Conservation (phyloP, 2,113 vertebrate species). For the Prunella himalayana region DNA sequence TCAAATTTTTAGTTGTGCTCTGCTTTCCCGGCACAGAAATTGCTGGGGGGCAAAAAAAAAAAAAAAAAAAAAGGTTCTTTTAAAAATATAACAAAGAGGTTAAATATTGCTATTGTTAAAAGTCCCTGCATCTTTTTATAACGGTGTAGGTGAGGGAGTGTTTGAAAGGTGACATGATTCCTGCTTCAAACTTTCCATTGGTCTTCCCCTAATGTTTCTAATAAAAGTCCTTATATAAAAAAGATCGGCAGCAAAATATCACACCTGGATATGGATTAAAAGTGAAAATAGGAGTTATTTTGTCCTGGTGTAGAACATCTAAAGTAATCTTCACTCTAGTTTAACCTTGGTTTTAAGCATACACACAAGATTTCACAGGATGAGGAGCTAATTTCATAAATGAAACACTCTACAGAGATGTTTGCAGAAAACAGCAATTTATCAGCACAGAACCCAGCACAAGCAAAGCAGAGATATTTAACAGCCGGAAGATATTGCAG, state of each 20-base stretch:
- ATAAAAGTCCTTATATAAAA: not conserved
- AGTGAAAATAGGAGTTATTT: not conserved
- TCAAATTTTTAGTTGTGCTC: not conserved
- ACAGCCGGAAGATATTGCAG: not conserved
- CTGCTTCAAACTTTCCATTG: not conserved
- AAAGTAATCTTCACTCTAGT: not conserved
- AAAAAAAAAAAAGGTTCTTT: accelerated
- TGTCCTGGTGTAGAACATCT: not conserved
- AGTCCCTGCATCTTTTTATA: not conserved
- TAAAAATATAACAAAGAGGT: no score
- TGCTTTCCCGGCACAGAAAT: not conserved
- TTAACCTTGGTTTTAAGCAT: not conserved
- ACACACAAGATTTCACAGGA: not conserved
- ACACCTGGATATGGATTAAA: accelerated
- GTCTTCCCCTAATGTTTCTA: not conserved
- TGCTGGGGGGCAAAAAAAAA: not conserved
- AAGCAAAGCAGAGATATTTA: not conserved
- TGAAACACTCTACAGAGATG: not conserved
- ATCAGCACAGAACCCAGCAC: not conserved
- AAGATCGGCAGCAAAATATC: not conserved
- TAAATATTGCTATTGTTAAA: not conserved
- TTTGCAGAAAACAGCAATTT: not conserved
- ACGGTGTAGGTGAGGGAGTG: not conserved
- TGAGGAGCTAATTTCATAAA: not conserved
- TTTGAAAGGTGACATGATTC: not conserved